Conservation (phyloP, 2,113 vertebrate genomes). For the Neolamprologus tretocephalus region DNA sequence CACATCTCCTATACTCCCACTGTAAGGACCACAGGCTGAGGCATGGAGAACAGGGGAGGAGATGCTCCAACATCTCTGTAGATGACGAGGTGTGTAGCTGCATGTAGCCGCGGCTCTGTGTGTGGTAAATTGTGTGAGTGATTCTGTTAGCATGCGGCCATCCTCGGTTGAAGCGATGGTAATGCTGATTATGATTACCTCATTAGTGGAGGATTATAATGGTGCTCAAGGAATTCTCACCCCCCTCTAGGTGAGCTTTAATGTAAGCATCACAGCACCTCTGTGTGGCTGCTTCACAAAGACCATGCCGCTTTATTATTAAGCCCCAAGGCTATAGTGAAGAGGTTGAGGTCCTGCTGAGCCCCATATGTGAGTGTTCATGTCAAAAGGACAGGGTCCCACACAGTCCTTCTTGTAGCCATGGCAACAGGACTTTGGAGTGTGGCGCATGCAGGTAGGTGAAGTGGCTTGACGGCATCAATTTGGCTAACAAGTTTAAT, state of each 20-base stretch:
- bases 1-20: background rate
- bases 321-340: conserved; percentile 5
- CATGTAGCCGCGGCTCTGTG: background rate
- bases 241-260: conserved; percentile 24
- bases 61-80: background rate
- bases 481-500: conserved; percentile 5
- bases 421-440: conserved; percentile 33
- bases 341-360: conserved; percentile 18
- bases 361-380: background rate
- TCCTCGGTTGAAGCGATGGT: background rate
- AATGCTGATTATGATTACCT: conserved; percentile 39
- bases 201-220: conserved; percentile 9
- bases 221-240: background rate
- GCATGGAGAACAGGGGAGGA: background rate
- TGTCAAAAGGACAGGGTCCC: conserved; percentile 27
- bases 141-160: conserved; percentile 8
- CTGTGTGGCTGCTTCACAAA: background rate
- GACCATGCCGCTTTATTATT: background rate
- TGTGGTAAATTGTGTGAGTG: background rate
- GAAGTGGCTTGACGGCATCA: background rate
- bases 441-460: background rate
- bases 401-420: background rate
- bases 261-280: background rate
- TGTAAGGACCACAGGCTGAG: background rate
- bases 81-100: background rate